These are phyloP conservation scores for Epizoanthus stellaris DNA, from an alignment of 92 coral and sea anemone genomes.

Conservation along the genomic window DNA sequence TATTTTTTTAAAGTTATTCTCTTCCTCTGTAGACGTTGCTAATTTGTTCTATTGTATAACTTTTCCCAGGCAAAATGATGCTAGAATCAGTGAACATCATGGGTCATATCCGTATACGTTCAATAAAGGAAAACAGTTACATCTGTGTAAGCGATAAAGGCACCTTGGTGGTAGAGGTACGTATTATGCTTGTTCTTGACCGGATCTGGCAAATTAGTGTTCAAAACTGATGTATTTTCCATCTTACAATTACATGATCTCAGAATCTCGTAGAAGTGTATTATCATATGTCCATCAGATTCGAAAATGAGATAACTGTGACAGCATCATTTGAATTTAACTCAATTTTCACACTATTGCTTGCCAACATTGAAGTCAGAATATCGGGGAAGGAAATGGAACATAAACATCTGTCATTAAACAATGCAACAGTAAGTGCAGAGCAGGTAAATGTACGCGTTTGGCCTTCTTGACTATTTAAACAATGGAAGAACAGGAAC, in stretches of 20 bases:
- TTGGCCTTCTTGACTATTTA: not conserved
- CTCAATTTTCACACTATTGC: no score
- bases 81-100: constrained; percentile 62
- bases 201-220: constrained; percentile 12
- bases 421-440: not conserved
- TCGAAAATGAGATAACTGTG: no score
- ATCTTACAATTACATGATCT: not conserved
- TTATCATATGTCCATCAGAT: no score
- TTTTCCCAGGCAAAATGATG: constrained; percentile 52
- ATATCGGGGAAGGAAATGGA: no score
- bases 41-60: not conserved
- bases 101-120: constrained; percentile 62
- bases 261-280: no score
- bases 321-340: no score
- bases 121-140: constrained; percentile 56
- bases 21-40: not conserved
- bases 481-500: not conserved
- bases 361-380: no score
- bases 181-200: not conserved
- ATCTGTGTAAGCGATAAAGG: constrained; percentile 58
- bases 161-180: constrained; percentile 54
- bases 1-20: no score
- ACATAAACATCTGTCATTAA: no score
- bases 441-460: no score
- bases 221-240: not conserved